These are phyloP conservation scores for Hyalella azteca DNA, from an alignment of 2,888 invertebrate species.

Conservation along the genomic window DNA sequence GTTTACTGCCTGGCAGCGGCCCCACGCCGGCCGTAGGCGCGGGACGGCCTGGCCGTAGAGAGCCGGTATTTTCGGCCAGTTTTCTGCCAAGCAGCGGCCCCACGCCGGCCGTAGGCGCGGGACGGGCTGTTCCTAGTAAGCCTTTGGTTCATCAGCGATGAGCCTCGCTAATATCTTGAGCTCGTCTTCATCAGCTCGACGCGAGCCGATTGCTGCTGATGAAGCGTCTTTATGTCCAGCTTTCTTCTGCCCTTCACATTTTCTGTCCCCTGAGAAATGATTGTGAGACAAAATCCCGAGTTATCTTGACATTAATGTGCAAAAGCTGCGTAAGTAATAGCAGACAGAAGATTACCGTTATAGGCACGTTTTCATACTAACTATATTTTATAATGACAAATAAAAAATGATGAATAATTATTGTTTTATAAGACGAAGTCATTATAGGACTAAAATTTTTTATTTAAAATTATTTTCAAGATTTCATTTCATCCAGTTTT, in stretches of 20 bases:
- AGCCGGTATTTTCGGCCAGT: not conserved
- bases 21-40: not conserved
- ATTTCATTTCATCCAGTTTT: too few species aligned
- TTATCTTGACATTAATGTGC: too few species aligned
- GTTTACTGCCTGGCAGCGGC: not conserved
- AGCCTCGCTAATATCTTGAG: not conserved
- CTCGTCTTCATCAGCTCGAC: not conserved
- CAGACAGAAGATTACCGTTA: too few species aligned
- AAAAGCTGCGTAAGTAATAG: too few species aligned
- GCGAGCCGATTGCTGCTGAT: constrained; percentile 10
- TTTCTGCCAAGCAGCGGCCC: not conserved
- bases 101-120: not conserved
- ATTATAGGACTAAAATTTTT: too few species aligned
- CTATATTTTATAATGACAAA: too few species aligned
- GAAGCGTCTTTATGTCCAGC: not conserved
- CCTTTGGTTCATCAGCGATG: constrained; percentile 15
- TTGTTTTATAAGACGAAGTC: too few species aligned
- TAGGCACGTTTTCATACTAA: too few species aligned
- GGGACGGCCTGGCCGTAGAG: not conserved
- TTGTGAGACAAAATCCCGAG: too few species aligned
- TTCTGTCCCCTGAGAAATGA: too few species aligned
- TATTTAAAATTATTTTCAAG: too few species aligned
- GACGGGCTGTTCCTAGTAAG: not conserved
- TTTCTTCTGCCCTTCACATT: not conserved
- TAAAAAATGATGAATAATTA: too few species aligned